Evolutionary conservation across 2,797 vertebrate genomes (phyloP).

Genomic region (Hafferia zeledoni): DNA sequence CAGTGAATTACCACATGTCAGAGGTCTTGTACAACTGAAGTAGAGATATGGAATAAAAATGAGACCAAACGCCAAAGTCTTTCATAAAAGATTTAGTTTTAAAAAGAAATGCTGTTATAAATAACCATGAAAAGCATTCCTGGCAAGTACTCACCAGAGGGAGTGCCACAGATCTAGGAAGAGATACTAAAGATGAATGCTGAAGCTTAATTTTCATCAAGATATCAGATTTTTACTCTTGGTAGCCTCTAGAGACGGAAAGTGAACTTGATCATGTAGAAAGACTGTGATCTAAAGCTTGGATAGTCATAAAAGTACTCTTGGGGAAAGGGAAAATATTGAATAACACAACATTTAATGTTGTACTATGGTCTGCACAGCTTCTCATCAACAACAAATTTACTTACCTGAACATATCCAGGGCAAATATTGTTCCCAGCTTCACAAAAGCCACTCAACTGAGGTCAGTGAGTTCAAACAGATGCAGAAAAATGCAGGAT

Average conservation of each 20-base stretch:
- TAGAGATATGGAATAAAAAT: conserved; percentile 50
- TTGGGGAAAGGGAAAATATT: background rate
- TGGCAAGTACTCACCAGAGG: conserved; percentile 38
- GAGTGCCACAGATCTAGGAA: conserved; percentile 46
- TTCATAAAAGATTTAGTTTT: conserved; percentile 18
- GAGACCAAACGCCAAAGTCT: conserved; percentile 48
- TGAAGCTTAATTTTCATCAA: conserved; percentile 46
- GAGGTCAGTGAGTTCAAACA: background rate
- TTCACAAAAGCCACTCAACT: background rate
- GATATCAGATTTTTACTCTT: conserved; percentile 36
- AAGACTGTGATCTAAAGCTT: background rate
- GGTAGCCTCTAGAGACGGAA: conserved; percentile 10
- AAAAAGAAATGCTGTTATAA: conserved; percentile 44
- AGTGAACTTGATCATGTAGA: background rate
- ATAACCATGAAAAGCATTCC: conserved; percentile 49
- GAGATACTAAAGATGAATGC: conserved; percentile 45
- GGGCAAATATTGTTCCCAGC: background rate
- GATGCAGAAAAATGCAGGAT: background rate
- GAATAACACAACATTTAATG: background rate
- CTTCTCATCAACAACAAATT: background rate
- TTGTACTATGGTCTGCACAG: background rate
- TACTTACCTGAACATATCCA: background rate
- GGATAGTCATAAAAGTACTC: conserved; percentile 1
- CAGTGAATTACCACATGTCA: background rate
- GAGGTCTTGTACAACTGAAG: background rate